These are phyloP conservation scores for Prenolepis imparis DNA, from an alignment of 2,888 invertebrate species.

Conservation along the genomic window DNA sequence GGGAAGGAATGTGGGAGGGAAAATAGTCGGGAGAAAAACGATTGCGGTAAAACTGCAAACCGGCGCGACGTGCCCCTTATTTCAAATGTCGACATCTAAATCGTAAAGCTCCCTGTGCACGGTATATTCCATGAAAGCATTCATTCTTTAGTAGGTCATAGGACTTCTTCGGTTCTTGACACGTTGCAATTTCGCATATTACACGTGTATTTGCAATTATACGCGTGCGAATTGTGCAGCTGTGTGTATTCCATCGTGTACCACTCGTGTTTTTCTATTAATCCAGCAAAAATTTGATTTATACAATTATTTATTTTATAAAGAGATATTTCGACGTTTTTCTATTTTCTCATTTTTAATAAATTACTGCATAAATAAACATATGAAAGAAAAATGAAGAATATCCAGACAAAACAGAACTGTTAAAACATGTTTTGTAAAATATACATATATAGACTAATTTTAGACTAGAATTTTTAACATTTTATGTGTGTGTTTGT, in stretches of 20 bases:
- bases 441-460: neutral
- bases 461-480: slow-evolving; percentile 11
- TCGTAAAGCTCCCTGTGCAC: slow-evolving; percentile 29
- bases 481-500: neutral
- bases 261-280: neutral
- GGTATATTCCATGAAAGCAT: slow-evolving; percentile 11
- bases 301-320: neutral
- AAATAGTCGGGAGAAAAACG: neutral
- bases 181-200: slow-evolving; percentile 8
- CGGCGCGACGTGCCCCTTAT: slow-evolving; percentile 34
- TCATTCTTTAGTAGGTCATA: slow-evolving; percentile 42
- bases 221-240: too few relatives aligned
- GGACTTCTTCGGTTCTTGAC: slow-evolving; percentile 5
- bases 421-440: neutral
- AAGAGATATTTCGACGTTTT: neutral
- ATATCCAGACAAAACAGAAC: neutral
- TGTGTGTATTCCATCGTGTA: neutral
- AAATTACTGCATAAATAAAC: neutral
- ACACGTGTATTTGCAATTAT: neutral
- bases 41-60: slow-evolving; percentile 39
- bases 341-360: neutral
- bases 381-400: neutral
- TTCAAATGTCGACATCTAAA: slow-evolving; percentile 48
- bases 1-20: neutral
- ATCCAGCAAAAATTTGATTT: neutral